Evolutionary conservation across 2,113 vertebrate species (phyloP).

Genomic region (Paradisaea rubra): DNA sequence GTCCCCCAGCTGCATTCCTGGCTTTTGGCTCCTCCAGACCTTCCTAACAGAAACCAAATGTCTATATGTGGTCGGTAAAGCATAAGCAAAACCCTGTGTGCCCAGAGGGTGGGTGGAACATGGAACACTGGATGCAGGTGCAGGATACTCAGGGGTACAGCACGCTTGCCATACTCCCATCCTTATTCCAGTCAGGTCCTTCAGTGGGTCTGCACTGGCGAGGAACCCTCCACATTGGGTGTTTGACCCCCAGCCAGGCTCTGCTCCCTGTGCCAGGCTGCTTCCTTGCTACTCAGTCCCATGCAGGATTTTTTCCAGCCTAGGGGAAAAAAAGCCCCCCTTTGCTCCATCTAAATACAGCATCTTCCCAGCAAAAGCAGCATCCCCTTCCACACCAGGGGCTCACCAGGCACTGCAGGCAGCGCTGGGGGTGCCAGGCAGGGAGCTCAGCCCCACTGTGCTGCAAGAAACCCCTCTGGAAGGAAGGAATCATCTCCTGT

Average conservation of each 20-base stretch:
- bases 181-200: not conserved
- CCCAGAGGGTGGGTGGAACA: rapidly evolving
- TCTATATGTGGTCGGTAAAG: not conserved
- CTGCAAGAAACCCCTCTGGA: not conserved
- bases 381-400: not conserved
- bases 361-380: not conserved
- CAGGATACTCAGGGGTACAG: not conserved
- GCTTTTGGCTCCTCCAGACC: not conserved
- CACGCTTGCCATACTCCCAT: rapidly evolving
- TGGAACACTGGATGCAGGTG: not conserved
- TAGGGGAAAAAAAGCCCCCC: not conserved
- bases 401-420: not conserved
- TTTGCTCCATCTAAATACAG: not conserved
- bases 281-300: not conserved
- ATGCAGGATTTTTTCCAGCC: not conserved
- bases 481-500: not conserved
- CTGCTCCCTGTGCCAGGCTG: not conserved
- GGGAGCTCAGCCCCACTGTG: not conserved
- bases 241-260: not conserved
- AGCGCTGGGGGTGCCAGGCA: not conserved
- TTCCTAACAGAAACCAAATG: not conserved
- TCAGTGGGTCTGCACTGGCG: not conserved
- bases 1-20: not conserved
- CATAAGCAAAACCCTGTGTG: not conserved
- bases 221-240: rapidly evolving